These are phyloP conservation scores for Icerya purchasi DNA, from an alignment of 2,888 invertebrate genomes.

Conservation along the genomic window DNA sequence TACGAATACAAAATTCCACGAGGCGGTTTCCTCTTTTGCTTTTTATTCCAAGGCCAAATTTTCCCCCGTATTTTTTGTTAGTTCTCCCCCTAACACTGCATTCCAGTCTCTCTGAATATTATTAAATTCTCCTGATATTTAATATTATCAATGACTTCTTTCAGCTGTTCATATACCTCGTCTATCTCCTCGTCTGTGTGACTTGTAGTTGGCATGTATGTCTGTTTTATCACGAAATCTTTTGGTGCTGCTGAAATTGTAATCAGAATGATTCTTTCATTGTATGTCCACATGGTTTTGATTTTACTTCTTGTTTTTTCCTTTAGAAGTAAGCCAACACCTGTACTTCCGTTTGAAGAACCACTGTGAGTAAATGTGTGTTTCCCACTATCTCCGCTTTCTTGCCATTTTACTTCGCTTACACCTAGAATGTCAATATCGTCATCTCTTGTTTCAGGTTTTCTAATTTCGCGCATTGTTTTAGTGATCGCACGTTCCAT, in stretches of 20 bases:
- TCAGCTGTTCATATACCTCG: neutral
- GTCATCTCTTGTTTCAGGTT: neutral
- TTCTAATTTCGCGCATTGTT: neutral
- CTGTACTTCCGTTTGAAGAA: neutral
- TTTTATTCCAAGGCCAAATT: too few relatives aligned
- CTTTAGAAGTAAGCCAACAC: neutral
- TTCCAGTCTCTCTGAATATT: too few relatives aligned
- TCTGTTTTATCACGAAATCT: neutral
- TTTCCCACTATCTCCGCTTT: neutral
- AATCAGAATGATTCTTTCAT: neutral
- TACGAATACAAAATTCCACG: too few relatives aligned
- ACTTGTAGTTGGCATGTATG: neutral
- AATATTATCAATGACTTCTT: too few relatives aligned
- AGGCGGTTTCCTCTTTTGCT: too few relatives aligned
- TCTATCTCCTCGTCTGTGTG: neutral
- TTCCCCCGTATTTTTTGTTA: too few relatives aligned
- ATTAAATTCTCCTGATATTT: too few relatives aligned
- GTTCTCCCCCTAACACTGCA: too few relatives aligned
- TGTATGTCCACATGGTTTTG: neutral
- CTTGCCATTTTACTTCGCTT: neutral
- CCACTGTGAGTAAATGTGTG: neutral
- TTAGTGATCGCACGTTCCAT: neutral
- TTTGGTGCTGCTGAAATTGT: neutral
- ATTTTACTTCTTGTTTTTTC: neutral
- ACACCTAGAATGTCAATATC: neutral